phyloP scores from a whole-genome alignment of 1,140 invertebrate genomes.

The Alviniconcha marisindica region DNA sequence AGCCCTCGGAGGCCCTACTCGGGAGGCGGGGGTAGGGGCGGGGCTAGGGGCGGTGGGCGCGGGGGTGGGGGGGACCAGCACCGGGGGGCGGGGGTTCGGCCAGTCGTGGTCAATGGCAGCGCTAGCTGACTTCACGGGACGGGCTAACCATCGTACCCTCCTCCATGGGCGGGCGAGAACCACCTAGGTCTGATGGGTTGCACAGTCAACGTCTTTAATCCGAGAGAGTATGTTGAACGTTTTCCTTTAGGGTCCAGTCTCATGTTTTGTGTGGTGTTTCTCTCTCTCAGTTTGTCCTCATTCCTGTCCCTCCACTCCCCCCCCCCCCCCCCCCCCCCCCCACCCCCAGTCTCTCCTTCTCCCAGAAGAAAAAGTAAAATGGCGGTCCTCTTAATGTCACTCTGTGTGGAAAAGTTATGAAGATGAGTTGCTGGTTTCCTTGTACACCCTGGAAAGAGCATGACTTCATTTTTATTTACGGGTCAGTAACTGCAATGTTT shows the following conservation, averaged over 20 bases:
- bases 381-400: background rate
- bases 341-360: background rate
- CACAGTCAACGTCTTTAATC: background rate
- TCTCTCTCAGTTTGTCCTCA: too few relatives aligned
- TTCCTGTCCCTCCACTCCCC: background rate
- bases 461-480: constrained; percentile 14
- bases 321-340: too few relatives aligned
- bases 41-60: constrained; percentile 29
- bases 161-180: background rate
- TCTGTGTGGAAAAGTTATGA: background rate
- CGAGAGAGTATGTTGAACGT: background rate
- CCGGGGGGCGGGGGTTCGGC: constrained; percentile 23
- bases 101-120: constrained; percentile 20
- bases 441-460: background rate
- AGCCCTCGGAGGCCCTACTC: constrained; percentile 29
- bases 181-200: background rate
- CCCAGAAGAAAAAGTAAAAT: background rate
- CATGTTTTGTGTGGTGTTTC: background rate
- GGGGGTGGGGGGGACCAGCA: constrained; percentile 40
- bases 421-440: too few relatives aligned
- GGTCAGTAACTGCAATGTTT: background rate
- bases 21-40: background rate
- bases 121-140: background rate
- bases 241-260: background rate
- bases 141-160: background rate